These are phyloP conservation scores for Capreolus pygargus DNA, from an alignment of 2,113 vertebrate species.

Conservation along the genomic window DNA sequence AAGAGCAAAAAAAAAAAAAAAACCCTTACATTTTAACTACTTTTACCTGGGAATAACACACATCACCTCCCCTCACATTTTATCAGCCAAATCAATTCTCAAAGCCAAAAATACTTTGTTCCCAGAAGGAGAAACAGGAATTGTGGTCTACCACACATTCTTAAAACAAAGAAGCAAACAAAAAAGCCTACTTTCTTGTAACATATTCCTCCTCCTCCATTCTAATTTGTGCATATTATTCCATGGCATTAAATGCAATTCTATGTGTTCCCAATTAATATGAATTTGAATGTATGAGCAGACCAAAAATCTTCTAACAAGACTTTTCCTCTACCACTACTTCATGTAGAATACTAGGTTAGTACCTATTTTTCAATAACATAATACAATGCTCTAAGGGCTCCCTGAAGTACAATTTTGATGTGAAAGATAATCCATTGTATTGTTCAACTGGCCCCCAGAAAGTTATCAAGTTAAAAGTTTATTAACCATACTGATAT, in stretches of 20 bases:
- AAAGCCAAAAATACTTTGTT: neutral
- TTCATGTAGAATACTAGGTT: neutral
- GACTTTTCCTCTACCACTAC: neutral
- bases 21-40: neutral
- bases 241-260: neutral
- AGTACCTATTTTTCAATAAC: neutral
- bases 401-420: neutral
- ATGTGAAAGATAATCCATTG: neutral
- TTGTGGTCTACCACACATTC: neutral
- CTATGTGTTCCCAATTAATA: neutral
- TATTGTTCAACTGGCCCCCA: neutral
- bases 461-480: neutral
- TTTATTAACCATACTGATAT: neutral
- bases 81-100: neutral
- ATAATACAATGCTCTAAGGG: fast-evolving
- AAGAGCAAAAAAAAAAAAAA: neutral
- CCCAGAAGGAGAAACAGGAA: neutral
- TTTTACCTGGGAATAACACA: neutral
- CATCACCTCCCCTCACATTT: neutral
- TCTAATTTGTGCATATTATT: neutral
- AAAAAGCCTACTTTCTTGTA: neutral
- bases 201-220: neutral
- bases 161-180: neutral
- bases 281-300: neutral
- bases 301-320: neutral